Base-by-base conservation (phyloP, 2,113 vertebrate species). In the Neogobius melanostomus region DNA sequence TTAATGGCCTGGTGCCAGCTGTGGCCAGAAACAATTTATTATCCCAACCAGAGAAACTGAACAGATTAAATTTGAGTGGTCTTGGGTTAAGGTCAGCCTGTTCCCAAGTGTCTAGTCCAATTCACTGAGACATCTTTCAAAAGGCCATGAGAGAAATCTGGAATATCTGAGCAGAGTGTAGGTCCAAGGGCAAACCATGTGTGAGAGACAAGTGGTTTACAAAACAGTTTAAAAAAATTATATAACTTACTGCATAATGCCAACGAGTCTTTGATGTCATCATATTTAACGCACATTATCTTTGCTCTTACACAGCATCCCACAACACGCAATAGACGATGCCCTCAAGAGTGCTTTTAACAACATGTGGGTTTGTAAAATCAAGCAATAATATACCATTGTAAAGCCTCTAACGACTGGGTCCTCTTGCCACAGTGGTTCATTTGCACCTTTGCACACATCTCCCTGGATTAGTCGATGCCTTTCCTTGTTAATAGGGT, bases 401-500 rank as follows among this genome's bases (percentile, higher is more conserved):
- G 17, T 28, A 56, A 49, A 56, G 28, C 4, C 5, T 11, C 28
- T 56, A 28, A 28, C 53, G 17, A 56, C 11, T 16, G 21, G 8
- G 10, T 28, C 17, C 17, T 28, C 17, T 6, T 21, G 11, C 17
- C 10, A 28, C 28, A 10, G 28, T 5, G 14, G 11, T 59, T 59
- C 21, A 42, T 42, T 59, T 59, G 62, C 75, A 15, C 78, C 70
- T 83, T 82, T 84, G 87, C 79, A 79, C 79, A 87, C 86, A 88
- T 92, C 89, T 89, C 89, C 61, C 71, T 80, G 89, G 90, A 91
- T 92, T 91, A 90, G 74, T 15, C 43, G 54, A 74, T 76, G 73
- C 81, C 83, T 82, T 90, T 71, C 72, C 71, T 21, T 11, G 60
- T 86, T 93, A 90, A 91, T 91, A 87, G 84, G 91, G 89, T 93